Base-by-base conservation (phyloP, 2,797 vertebrate species). In the Pangasius krempfi region DNA sequence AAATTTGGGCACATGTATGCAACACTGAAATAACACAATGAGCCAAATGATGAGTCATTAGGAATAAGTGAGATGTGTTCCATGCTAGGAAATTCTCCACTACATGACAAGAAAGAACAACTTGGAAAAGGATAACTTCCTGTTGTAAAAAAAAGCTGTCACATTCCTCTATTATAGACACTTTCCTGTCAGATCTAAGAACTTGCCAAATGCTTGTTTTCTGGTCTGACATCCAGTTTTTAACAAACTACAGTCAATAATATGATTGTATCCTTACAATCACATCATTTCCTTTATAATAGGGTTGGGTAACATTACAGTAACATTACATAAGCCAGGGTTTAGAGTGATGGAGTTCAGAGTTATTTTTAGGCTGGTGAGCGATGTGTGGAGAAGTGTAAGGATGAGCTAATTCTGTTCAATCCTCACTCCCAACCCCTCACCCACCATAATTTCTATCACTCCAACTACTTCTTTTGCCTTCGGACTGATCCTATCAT, bases 391-490 rank as follows among this genome's bases (percentile, higher is more conserved):
- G 72, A 87, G 47, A 87, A 89, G 87, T 6, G 84, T 80, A 50
- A 86, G 87, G 90, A 91, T 93, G 93, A 94, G 93, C 91, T 95
- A 93, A 94, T 90, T 56, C 79, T 91, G 91, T 94, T 95, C 93
- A 90, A 91, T 93, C 87, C 92, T 81, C 60, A 88, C 86, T 66
- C 72, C 84, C 90, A 88, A 92, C 76, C 85, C 75, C 30, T 58
- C 58, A 56, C 89, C 88, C 12, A 87, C 72, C 79, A 80, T 83
- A 64, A 47, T 80, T 85, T 86, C 40, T n/a, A 89, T 33, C 18
- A 37, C 50, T 66, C 50, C 30, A 37, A 52, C 64, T 54, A 33
- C n/a, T 13, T 27, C 40, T 66, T 81, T 64, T 64, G 14, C 27
- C 58, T 12, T 27, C 64, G 30, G 22, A 82, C 33, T 70, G 64